Base-by-base conservation (phyloP, 2,113 vertebrate genomes). In the Progne subis region DNA sequence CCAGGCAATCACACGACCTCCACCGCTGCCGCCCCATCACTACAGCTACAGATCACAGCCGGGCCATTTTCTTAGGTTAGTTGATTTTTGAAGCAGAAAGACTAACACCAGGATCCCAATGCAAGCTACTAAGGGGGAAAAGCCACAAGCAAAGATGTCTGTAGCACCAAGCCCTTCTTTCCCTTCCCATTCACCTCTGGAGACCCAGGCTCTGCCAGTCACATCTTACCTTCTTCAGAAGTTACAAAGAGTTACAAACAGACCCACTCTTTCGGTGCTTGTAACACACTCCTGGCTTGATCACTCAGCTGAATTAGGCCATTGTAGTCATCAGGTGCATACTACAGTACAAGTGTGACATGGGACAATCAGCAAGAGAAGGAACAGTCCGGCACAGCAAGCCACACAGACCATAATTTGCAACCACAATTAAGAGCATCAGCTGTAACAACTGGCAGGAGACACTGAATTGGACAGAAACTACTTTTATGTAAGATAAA, bases 241-340 rank as follows among this genome's bases (percentile, higher is more conserved):
- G 93, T 97, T 98, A 96, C 92, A 97, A 96, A 95, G 95, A 97
- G 95, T 98, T 99, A 99, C 96, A 99, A 99, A 98, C 99, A 99
- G 98, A 99, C 98, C 99, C 99, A 99, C 97, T 99, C 99, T 99
- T 99, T 99, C 97, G 99, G 98, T 91, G 98, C 98, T 98, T 99
- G 99, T 98, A 99, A 98, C 98, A 99, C 98, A 98, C 98, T 98
- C 97, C 99, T 98, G 97, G 98, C 97, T 97, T 99, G 98, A 97
- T 99, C 99, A 96, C 96, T 98, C 98, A 99, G 98, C 98, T 99
- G 99, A 98, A 99, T 97, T 98, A 99, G 87, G 98, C 98, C 96
- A 98, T 98, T 98, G 98, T 99, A 99, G 98, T 99, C 99, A 79
- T 99, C 99, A 77, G 99, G 98, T 68, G 98, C 98, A 91, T 99